Conservation (phyloP, 2,888 invertebrate genomes). For the Arctia plantaginis region DNA sequence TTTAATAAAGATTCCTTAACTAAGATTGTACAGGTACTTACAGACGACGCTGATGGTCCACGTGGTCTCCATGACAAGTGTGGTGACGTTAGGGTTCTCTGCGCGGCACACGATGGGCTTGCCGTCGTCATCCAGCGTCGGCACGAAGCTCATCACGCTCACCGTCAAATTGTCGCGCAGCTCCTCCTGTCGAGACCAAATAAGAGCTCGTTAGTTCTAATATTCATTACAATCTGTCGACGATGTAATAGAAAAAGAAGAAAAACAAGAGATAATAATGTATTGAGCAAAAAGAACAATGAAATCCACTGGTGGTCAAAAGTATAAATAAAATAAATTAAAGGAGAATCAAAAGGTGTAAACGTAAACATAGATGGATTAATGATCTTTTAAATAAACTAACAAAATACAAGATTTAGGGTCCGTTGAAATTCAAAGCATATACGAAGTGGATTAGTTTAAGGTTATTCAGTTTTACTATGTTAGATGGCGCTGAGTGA, state of each 20-base stretch:
- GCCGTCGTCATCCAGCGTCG: slow-evolving; percentile 95
- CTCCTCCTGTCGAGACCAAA: slow-evolving; percentile 88
- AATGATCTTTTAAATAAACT: too few species aligned
- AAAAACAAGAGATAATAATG: not conserved
- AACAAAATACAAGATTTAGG: not conserved
- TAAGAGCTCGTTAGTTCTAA: not conserved
- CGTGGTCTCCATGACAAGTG: slow-evolving; percentile 92
- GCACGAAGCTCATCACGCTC: slow-evolving; percentile 95
- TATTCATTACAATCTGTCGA: not conserved
- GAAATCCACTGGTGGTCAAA: too few species aligned
- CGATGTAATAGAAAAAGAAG: not conserved
- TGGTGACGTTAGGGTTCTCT: slow-evolving; percentile 96
- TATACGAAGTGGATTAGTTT: not conserved
- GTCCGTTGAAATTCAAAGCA: not conserved
- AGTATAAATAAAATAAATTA: too few species aligned
- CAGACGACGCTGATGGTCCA: slow-evolving; percentile 96
- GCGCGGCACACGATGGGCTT: slow-evolving; percentile 95
- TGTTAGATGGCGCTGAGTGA: not conserved
- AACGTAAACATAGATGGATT: too few species aligned
- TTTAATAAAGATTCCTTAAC: not conserved
- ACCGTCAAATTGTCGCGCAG: slow-evolving; percentile 93
- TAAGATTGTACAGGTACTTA: slow-evolving; percentile 87
- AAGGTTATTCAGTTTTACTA: too few species aligned
- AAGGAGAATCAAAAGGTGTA: too few species aligned
- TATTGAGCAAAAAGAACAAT: too few species aligned